A percentile compares a stretch with the other conserved stretches of the same genome.
phyloP scores from a whole-genome alignment of 2,888 invertebrate species.

The Patella depressa region DNA sequence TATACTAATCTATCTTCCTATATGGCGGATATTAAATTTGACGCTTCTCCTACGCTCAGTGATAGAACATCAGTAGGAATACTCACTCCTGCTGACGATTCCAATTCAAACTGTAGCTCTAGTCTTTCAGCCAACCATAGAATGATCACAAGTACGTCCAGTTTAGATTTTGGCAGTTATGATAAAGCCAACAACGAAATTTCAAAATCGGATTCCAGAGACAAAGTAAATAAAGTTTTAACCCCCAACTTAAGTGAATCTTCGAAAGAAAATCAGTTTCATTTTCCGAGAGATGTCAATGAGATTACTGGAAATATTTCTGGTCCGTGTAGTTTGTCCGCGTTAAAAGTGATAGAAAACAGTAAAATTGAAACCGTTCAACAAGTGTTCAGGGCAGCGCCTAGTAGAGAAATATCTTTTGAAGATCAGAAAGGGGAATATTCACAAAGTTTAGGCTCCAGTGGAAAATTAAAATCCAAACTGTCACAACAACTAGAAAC shows the following conservation, averaged over 20 bases:
- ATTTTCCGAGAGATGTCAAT: not conserved
- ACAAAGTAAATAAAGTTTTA: not conserved
- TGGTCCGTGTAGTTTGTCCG: slow-evolving; percentile 46
- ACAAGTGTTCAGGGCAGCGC: slow-evolving; percentile 34
- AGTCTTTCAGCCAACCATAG: slow-evolving; percentile 5
- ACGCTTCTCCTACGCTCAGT: slow-evolving; percentile 44
- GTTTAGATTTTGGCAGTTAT: slow-evolving; percentile 1
- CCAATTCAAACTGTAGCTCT: slow-evolving; percentile 6
- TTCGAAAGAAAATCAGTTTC: slow-evolving; percentile 24
- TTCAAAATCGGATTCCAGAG: not conserved
- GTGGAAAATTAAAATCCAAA: slow-evolving; percentile 35
- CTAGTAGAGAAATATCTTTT: not conserved
- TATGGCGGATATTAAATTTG: slow-evolving; percentile 45
- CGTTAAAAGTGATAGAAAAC: slow-evolving; percentile 45
- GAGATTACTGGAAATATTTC: slow-evolving; percentile 9
- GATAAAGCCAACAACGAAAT: not conserved
- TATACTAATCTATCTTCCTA: slow-evolving; percentile 44
- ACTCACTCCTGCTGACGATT: slow-evolving; percentile 15
- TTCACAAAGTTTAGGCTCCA: slow-evolving; percentile 9
- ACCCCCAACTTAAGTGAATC: slow-evolving; percentile 1
- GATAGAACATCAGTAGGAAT: slow-evolving; percentile 39
- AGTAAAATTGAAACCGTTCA: slow-evolving; percentile 44
- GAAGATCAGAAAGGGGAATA: not conserved
- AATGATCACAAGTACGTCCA: not conserved
- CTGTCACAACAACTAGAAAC: slow-evolving; percentile 36